Evolutionary conservation across 2,113 vertebrate genomes (phyloP), one percentile per base, ranked within the genome.

Genomic region (Sigmodon hispidus): DNA sequence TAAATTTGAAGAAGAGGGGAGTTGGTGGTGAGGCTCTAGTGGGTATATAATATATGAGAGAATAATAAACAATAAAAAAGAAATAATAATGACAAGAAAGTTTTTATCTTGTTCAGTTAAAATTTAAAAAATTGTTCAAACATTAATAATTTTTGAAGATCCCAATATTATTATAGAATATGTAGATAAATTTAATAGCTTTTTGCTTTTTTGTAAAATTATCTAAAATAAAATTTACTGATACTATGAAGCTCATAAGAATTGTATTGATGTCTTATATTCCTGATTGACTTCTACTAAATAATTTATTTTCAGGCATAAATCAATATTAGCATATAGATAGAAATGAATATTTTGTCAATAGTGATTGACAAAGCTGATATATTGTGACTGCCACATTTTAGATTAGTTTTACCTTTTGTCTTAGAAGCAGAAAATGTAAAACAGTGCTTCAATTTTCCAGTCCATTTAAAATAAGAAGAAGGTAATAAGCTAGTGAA

Each of bases 271-370:
- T 96, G 80, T 48, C 97, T 96, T 57, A 94, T 98, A 69, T 85
- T 97, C 96, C 94, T 95, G 75, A 57, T 96, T 97, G 48, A 90
- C 69, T 97, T 97, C 95, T 96, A 96, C 98, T 98, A 95, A 97
- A 96, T 94, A 97, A 96, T 97, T 88, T 21, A 97, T 97, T 98
- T 98, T 57, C 83, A 94, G 96, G 95, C 96, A 97, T 89, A 94
- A 97, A 97, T 98, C 70, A 22, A 92, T 98, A 98, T 98, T 99
- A 98, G 88, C 98, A 98, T 98, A 98, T 93, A 98, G 97, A 98
- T 97, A 93, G 96, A 98, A 97, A 90, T 97, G 96, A 98, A 96
- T 94, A 97, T 91, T 98, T 94, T 97, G 97, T 98, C 98, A 98
- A 97, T 97, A 98, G 73, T 97, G 97, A 98, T 98, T 98, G 98